phyloP scores from a whole-genome alignment of 2,888 invertebrate species.

The Poecilobothrus nobilitatus region DNA sequence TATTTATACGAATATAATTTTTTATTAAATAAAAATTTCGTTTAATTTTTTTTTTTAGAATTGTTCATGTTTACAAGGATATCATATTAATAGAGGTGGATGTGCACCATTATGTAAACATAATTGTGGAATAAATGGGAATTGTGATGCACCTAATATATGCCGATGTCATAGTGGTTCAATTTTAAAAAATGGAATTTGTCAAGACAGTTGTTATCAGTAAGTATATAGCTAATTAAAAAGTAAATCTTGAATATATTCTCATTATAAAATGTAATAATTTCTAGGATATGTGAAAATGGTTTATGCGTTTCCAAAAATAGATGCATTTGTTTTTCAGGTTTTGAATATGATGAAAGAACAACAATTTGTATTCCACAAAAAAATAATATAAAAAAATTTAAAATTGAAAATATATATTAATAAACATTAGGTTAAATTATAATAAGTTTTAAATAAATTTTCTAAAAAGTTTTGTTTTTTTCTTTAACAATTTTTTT shows the following conservation, averaged over 20 bases:
- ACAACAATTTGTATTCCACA: slow-evolving; percentile 36
- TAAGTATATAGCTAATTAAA: slow-evolving; percentile 25
- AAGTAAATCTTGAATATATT: background rate
- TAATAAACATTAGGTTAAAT: background rate
- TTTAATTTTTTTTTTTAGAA: too few species aligned
- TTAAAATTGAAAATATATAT: background rate
- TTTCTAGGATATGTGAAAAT: slow-evolving; percentile 36
- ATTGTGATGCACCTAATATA: slow-evolving; percentile 50
- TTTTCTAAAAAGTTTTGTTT: too few species aligned
- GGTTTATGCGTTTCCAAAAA: slow-evolving; percentile 40
- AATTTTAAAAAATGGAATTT: slow-evolving; percentile 37
- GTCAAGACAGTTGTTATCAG: slow-evolving; percentile 41
- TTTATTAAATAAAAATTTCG: too few species aligned
- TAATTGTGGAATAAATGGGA: slow-evolving; percentile 45
- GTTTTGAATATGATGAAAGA: slow-evolving; percentile 37
- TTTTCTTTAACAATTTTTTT: too few species aligned
- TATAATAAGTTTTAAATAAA: too few species aligned
- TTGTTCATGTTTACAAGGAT: slow-evolving; percentile 44
- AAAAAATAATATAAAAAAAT: slow-evolving; percentile 2
- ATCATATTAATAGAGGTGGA: slow-evolving; percentile 33
- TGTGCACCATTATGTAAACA: slow-evolving; percentile 37
- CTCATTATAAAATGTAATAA: background rate
- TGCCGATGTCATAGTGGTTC: slow-evolving; percentile 53
- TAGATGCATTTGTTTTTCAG: slow-evolving; percentile 39
- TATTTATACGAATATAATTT: too few species aligned